phyloP scores from a whole-genome alignment of 2,888 invertebrate species.

The Xestoiulus laeticollis region DNA sequence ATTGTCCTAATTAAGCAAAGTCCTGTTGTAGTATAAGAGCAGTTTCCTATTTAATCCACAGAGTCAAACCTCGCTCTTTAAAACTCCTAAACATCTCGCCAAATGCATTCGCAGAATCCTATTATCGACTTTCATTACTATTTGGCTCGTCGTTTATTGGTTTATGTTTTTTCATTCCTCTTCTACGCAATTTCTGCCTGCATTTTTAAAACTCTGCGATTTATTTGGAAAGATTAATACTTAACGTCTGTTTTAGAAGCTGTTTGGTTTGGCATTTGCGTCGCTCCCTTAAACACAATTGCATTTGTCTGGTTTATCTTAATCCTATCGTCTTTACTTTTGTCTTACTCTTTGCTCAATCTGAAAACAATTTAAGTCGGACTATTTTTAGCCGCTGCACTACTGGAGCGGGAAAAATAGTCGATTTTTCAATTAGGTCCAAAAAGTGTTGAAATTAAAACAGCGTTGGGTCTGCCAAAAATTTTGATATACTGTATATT shows the following conservation, averaged over 20 bases:
- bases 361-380: not conserved
- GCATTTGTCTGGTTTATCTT: not conserved
- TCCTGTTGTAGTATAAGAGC: not conserved
- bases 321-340: not conserved
- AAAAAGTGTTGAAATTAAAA: not conserved
- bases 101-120: conserved; percentile 12
- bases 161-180: conserved; percentile 1
- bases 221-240: conserved; percentile 12
- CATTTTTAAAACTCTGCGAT: not conserved
- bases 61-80: conserved; percentile 27
- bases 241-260: not conserved
- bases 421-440: not conserved
- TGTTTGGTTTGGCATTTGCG: not conserved
- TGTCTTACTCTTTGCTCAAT: not conserved
- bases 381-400: not conserved
- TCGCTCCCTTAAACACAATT: not conserved
- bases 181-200: conserved; percentile 11
- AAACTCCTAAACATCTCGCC: not conserved
- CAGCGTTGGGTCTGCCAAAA: not conserved
- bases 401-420: not conserved
- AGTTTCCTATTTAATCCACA: not conserved
- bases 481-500: no score
- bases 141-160: conserved; percentile 31
- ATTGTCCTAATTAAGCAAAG: conserved; percentile 46
- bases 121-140: conserved; percentile 44